Evolutionary conservation across 2,113 vertebrate species (phyloP), one percentile per base, ranked within the genome.

Genomic region (Hyla sarda): DNA sequence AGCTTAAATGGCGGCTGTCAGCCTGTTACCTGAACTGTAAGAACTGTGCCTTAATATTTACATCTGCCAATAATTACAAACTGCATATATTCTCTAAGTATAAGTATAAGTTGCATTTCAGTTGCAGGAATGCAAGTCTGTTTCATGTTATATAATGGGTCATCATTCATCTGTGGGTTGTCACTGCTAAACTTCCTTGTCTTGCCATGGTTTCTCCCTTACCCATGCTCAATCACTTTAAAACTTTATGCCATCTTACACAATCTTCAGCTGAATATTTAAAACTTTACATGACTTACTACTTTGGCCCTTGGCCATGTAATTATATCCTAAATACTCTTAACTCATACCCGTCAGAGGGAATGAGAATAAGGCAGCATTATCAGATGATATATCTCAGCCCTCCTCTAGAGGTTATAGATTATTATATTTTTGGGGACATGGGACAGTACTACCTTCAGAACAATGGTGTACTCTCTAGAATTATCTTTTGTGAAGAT

Each of bases 291-390:
- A 25, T 67, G 41, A 85, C 41, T 67, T 77, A 50, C 56, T 76
- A 11, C 28, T 23, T 65, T 85, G 73, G 73, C 73, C 62, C 25
- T 28, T 10, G 41, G 56, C 82, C 82, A 84, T 74, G 41, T 71
- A 84, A 84, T 84, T 84, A 76, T 84, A 60, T 25, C 32, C 45
- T 77, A 65, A 50, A 3, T 77, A 56, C 58, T 65, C 41, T 65
- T 77, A 76, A 60, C 54, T 50, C 58, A 65, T 77, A 56, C 41
- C 58, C 79, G 47, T 78, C 74, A 45, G 4, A 78, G 47, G 47
- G n/a, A 85, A 78, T 77, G 6, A 74, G 58, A 84, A 34, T 47
- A 41, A 67, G 73, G 32, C 28, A 83, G 41, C 86, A 69, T 72
- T 90, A 62, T 14, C 3, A 82, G 41, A 74, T 34, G 48, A 77